Conservation (phyloP, 2,888 invertebrate species). For the Rhamnusium bicolor region DNA sequence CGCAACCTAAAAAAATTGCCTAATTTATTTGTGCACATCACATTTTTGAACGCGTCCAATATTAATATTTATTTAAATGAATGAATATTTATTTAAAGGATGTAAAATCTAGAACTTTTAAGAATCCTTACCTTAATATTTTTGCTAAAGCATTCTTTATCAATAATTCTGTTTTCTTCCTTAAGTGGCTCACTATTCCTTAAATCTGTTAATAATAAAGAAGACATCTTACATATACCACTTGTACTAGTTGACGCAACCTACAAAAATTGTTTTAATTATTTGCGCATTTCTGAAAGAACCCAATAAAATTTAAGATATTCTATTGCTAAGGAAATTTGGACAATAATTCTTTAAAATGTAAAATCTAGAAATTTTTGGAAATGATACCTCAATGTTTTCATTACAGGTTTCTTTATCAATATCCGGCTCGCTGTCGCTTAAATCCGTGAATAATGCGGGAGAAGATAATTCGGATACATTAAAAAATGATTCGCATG, state of each 20-base stretch:
- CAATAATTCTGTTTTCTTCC: not conserved
- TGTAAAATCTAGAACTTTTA: not conserved
- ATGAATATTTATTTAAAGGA: not conserved
- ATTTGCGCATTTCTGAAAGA: not conserved
- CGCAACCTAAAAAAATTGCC: not conserved
- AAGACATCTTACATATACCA: not conserved
- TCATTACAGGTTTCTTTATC: not conserved
- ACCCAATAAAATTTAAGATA: not conserved
- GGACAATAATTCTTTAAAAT: not conserved
- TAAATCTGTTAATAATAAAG: not conserved
- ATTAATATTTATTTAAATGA: not conserved
- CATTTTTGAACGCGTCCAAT: not conserved
- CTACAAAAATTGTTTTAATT: not conserved
- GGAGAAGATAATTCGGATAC: not conserved
- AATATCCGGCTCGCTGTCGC: not conserved
- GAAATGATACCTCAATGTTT: not conserved
- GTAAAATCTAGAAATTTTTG: not conserved
- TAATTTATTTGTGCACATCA: not conserved
- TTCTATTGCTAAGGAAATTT: too few species aligned
- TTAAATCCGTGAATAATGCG: not conserved
- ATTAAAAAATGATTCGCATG: not conserved
- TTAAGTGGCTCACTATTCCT: not conserved
- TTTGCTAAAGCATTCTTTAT: not conserved
- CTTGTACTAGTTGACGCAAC: not conserved
- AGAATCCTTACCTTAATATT: not conserved